Evolutionary conservation across 2,113 vertebrate species (phyloP).

Genomic region (Poecile atricapillus): DNA sequence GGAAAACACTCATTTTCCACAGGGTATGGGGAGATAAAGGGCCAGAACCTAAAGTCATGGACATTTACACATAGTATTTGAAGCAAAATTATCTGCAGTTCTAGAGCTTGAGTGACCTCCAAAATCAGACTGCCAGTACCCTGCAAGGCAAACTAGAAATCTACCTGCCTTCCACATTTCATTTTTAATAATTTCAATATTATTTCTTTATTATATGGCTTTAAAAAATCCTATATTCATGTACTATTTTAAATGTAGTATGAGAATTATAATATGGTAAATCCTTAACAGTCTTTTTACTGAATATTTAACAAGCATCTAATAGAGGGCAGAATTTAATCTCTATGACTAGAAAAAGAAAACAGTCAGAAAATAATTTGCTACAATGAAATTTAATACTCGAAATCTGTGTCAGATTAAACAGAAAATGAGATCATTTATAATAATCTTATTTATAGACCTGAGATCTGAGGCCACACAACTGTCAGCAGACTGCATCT

Average conservation of each 20-base stretch:
- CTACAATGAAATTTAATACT: background rate
- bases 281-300: background rate
- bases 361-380: background rate
- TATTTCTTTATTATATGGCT: background rate
- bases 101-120: background rate
- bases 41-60: accelerated
- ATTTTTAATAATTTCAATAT: background rate
- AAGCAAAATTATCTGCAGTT: background rate
- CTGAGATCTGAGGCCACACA: background rate
- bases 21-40: background rate
- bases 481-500: background rate
- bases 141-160: background rate
- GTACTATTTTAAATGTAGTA: background rate
- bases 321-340: background rate
- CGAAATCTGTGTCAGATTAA: background rate
- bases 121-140: background rate
- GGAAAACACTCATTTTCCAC: background rate
- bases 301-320: background rate
- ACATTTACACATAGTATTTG: background rate
- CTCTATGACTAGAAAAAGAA: background rate
- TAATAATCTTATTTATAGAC: background rate
- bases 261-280: accelerated
- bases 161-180: background rate
- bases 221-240: background rate
- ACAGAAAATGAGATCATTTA: background rate